Percentiles rank a stretch among this genome's conserved stretches.
phyloP scores from a whole-genome alignment of 2,888 invertebrate genomes.

The Protonemura montana region DNA sequence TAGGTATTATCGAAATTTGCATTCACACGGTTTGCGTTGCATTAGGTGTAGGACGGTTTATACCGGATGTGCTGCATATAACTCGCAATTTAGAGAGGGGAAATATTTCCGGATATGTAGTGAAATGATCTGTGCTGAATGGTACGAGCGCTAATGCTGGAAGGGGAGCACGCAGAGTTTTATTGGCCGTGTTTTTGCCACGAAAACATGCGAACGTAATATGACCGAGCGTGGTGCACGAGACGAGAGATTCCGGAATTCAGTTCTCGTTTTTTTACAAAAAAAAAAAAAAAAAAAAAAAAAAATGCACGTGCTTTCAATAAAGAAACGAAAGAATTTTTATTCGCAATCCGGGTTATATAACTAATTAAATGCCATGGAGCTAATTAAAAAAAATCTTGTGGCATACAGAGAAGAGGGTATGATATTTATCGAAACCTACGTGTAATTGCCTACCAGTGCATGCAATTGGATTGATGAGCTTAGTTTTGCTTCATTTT shows the following conservation, averaged over 20 bases:
- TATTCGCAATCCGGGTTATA: background rate
- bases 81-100: background rate
- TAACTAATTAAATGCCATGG: background rate
- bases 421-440: background rate
- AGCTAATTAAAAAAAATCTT: background rate
- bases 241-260: background rate
- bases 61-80: background rate
- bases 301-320: background rate
- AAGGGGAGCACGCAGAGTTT: background rate
- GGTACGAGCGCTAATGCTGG: background rate
- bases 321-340: background rate
- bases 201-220: background rate
- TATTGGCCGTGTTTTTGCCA: background rate
- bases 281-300: no score
- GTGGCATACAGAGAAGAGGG: background rate
- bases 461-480: no score
- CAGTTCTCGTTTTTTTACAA: background rate
- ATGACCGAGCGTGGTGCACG: background rate
- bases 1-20: background rate
- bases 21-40: background rate
- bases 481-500: no score
- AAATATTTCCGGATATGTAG: background rate
- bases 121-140: background rate
- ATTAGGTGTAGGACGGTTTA: no score
- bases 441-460: background rate